phyloP scores from a whole-genome alignment of 1,140 invertebrate species.

The Schmidtea mediterranea region DNA sequence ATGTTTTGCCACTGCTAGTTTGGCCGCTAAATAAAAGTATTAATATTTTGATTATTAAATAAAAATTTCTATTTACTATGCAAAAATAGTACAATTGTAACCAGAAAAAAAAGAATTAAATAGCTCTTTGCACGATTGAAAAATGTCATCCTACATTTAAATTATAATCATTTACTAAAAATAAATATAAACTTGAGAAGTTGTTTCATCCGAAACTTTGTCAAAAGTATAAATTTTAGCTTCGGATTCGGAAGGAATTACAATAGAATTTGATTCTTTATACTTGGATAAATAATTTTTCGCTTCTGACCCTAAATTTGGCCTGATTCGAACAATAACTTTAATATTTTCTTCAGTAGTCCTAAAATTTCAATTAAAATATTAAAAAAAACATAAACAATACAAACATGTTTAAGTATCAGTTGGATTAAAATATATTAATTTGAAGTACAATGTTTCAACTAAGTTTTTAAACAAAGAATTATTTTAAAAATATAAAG shows the following conservation, averaged over 20 bases:
- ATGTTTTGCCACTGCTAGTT: constrained; percentile 23
- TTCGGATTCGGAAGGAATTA: constrained; percentile 16
- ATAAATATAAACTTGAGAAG: constrained; percentile 14
- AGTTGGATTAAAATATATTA: too few relatives aligned
- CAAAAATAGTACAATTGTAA: constrained; percentile 30
- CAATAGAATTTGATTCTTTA: constrained; percentile 11
- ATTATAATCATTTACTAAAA: neutral
- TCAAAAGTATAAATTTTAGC: constrained; percentile 19
- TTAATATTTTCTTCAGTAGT: constrained; percentile 15
- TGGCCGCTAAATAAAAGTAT: constrained; percentile 17
- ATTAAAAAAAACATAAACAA: too few relatives aligned
- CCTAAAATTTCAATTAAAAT: too few relatives aligned
- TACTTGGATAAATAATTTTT: constrained; percentile 13
- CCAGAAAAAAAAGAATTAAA: constrained; percentile 24
- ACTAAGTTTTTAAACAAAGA: too few relatives aligned
- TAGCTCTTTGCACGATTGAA: constrained; percentile 17
- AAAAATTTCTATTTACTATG: constrained; percentile 19
- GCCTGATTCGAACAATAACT: constrained; percentile 20
- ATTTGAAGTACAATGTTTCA: too few relatives aligned
- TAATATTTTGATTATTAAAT: neutral
- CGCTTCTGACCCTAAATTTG: constrained; percentile 10
- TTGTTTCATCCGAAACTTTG: constrained; percentile 15
- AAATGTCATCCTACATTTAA: constrained; percentile 24
- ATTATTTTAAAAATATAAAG: too few relatives aligned
- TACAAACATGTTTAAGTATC: too few relatives aligned